Percentiles rank a stretch among this genome's conserved stretches.
These are phyloP conservation scores for Microvelia longipes DNA, from an alignment of 1,140 invertebrate genomes.

Conservation along the genomic window DNA sequence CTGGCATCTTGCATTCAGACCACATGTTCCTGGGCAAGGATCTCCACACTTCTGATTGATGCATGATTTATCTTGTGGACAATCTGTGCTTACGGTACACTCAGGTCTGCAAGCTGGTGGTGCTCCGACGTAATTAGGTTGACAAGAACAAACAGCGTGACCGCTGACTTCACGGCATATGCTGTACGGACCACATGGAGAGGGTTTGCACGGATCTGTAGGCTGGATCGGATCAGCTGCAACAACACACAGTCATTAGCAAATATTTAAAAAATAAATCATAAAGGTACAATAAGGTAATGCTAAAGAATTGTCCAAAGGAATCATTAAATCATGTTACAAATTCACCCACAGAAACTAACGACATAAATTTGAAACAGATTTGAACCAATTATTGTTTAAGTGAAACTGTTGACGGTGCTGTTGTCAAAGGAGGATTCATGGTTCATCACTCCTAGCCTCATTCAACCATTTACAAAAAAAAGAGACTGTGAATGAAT, in stretches of 20 bases:
- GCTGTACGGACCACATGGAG: slow-evolving; percentile 34
- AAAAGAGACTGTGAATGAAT: no score
- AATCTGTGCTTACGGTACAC: slow-evolving; percentile 31
- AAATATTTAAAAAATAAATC: slow-evolving; percentile 21
- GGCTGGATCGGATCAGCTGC: slow-evolving; percentile 15
- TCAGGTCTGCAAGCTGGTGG: slow-evolving; percentile 32
- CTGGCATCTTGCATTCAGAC: slow-evolving; percentile 31
- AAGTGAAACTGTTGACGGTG: no score
- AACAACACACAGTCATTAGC: background rate
- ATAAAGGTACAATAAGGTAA: no score
- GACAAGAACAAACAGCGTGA: slow-evolving; percentile 35
- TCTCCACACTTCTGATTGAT: slow-evolving; percentile 30
- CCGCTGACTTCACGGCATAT: slow-evolving; percentile 31
- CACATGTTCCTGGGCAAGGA: slow-evolving; percentile 35
- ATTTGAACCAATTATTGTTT: no score
- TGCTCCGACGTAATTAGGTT: slow-evolving; percentile 32
- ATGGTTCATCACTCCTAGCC: no score
- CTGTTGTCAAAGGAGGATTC: no score
- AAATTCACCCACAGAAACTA: no score
- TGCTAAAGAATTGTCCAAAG: no score
- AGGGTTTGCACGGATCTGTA: slow-evolving; percentile 26
- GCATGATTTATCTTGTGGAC: slow-evolving; percentile 30
- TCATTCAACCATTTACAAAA: no score
- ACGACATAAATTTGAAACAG: no score
- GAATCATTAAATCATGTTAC: no score